These are phyloP conservation scores for Apodemus speciosus DNA, from an alignment of 2,113 vertebrate species.

Conservation along the genomic window DNA sequence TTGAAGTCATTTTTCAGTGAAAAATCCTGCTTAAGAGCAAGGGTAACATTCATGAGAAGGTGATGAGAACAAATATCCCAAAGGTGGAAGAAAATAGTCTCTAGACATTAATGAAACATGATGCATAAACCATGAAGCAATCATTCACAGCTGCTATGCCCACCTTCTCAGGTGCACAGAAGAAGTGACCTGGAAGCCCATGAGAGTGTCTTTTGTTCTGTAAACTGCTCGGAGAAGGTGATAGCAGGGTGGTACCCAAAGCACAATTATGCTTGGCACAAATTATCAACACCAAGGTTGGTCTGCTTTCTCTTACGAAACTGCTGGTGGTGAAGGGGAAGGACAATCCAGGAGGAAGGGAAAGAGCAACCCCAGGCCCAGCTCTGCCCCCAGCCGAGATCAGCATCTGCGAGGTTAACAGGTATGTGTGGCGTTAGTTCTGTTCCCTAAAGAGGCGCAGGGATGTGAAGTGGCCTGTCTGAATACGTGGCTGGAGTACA, in stretches of 20 bases:
- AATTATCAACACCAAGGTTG: background rate
- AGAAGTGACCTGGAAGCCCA: conserved; percentile 45
- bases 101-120: conserved; percentile 75
- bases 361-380: background rate
- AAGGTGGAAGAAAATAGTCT: conserved; percentile 50
- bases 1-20: conserved; percentile 63
- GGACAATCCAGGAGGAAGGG: background rate
- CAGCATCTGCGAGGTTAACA: background rate
- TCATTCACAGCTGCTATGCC: conserved; percentile 73
- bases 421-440: background rate
- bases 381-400: background rate
- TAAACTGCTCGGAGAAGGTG: conserved; percentile 38
- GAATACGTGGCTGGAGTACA: background rate
- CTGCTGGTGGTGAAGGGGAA: background rate
- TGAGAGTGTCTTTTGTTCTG: conserved; percentile 50
- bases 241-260: background rate
- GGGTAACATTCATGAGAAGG: conserved; percentile 3
- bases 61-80: conserved; percentile 72
- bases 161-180: conserved; percentile 66
- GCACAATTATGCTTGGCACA: background rate
- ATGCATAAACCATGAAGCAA: conserved; percentile 69
- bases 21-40: conserved; percentile 61
- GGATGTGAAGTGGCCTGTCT: background rate
- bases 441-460: background rate
- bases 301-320: background rate